Base-by-base conservation (phyloP, 2,113 vertebrate species). In the Amia ocellicauda region DNA sequence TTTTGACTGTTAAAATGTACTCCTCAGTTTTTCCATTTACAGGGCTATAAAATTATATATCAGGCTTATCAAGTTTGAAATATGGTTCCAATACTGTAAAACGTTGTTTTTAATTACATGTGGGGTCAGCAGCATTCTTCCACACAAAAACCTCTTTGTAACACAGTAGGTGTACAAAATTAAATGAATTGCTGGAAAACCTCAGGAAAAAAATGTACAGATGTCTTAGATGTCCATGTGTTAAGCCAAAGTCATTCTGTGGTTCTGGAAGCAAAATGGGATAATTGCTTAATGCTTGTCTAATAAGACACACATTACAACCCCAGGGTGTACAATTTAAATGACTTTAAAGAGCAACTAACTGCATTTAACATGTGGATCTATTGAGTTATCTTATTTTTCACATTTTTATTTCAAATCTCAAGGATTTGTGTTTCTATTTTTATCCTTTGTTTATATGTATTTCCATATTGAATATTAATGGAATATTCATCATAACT, bases 291-390 rank as follows among this genome's bases (percentile, higher is more conserved):
- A 83, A 84, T 83, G 75, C 75, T 69, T 74, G 76, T 84, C 78
- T 85, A 83, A 87, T 82, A 82, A 80, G 79, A 83, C 74, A 77
- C 74, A 75, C 78, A 81, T 84, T 83, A 80, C 67, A 77, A 78
- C 77, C 76, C 72, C 74, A 74, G 82, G 81, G 81, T 78, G 82
- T 73, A 75, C 67, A 41, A 66, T 63, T 60, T 69, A 36, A 36
- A 7, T 67, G 69, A 75, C 80, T 58, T 81, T 62, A 78, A 83
- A 80, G 80, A 73, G 69, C 43, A 65, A 71, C 59, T 63, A 65
- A 71, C 59, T 63, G 68, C 69, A 71, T 79, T 69, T 36, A 36
- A 36, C 5, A 36, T 36, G 31, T 11, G 31, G 11, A 11, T 11
- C 31, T 36, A 36, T 36, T 36, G 31, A 11, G 31, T 11, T 36